A percentile compares a stretch with the other conserved stretches of the same genome.
Evolutionary conservation across 2,888 invertebrate species (phyloP).

Genomic region (Polyommatus iphigenia): DNA sequence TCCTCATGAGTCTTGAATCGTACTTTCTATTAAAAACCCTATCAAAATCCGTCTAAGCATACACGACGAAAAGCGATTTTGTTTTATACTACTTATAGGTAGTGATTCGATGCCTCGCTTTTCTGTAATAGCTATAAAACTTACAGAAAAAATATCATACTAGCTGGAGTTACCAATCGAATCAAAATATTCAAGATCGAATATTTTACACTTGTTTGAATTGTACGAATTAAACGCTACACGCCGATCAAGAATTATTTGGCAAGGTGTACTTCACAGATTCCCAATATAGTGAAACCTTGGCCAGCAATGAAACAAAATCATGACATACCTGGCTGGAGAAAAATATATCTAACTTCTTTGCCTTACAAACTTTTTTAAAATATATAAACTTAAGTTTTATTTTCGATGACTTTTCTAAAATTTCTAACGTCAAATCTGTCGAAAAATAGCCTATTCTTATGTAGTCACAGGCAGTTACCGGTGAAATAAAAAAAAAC

Average conservation of each 20-base stretch:
- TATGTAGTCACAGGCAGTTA: neutral
- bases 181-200: neutral
- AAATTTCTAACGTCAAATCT: neutral
- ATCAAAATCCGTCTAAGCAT: no score
- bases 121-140: no score
- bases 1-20: no score
- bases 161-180: neutral
- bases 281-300: neutral
- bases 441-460: neutral
- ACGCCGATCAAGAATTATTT: neutral
- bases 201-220: neutral
- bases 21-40: no score
- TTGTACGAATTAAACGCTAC: neutral
- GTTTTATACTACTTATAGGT: no score
- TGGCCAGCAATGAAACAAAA: neutral
- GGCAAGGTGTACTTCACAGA: constrained; percentile 1
- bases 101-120: no score
- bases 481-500: neutral
- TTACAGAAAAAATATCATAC: no score
- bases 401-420: neutral
- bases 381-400: neutral
- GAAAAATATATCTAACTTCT: neutral
- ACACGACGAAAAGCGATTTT: no score
- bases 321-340: neutral
- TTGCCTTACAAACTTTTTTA: neutral